Base-by-base conservation (phyloP, 1,140 invertebrate genomes). In the Drosophila sturtevanti region DNA sequence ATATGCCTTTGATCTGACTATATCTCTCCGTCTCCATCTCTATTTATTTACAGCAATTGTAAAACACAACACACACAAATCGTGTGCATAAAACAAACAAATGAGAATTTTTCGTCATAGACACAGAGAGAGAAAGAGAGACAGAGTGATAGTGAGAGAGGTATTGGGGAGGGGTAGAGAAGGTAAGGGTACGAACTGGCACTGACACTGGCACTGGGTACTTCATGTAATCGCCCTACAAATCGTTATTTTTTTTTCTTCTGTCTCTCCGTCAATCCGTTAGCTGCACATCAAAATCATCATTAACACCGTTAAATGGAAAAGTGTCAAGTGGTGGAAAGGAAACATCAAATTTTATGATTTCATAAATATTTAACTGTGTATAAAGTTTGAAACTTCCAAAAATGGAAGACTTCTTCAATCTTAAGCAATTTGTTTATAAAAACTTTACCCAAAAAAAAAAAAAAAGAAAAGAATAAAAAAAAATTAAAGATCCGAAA, bases 341-440 rank as follows among this genome's bases (percentile, higher is more conserved):
- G 87, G 87, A 90, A 90, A 90, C 89, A 90, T 90, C 78, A 90
- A 90, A 90, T 90, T 90, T 90, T 90, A 90, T 90, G 89, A 90
- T 90, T 90, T 90, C 89, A 90, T 90, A 90, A 90, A 90, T 90
- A 90, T 89, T 89, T 89, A 82, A 78, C 66, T 63, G 2, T 48
- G 5, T 9, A 48, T 48, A 64, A 41, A 16, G 61, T 55, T 41
- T 73, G 52, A 66, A 66, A 75, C 59, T 69, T 37, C 37, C 12
- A 48, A 69, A 52, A 69, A 72, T 11, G 16, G 41, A 21, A 48
- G 16, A 35, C 37, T 67, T 56, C 14, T 18, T 48, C 41, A 48
- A 48, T 38, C 18, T 54, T 24, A 18, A 12, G 22, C 52, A 63
- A 51, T 27, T 75, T 87, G 81, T 86, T 86, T 86, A 87, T 72